Percentiles rank a stretch among this genome's conserved stretches.
phyloP scores from a whole-genome alignment of 2,888 invertebrate species.

The Sycophila texana region DNA sequence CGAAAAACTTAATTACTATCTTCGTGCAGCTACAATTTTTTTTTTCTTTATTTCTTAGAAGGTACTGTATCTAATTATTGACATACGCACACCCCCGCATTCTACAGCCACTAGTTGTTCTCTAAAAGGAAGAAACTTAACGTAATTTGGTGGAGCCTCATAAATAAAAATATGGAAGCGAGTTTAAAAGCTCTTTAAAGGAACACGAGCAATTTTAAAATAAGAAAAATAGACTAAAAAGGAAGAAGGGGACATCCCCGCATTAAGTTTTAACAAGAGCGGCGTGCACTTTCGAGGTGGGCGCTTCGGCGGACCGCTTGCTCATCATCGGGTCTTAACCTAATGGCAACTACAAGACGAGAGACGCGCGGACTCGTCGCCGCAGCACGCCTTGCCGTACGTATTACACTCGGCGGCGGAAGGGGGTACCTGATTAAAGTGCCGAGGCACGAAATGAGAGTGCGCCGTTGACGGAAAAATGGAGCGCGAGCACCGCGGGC shows the following conservation, averaged over 20 bases:
- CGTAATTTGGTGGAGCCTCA: too few species aligned
- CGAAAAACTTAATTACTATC: too few species aligned
- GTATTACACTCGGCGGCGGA: background rate
- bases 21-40: too few species aligned
- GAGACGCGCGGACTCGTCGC: background rate
- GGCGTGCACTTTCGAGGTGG: background rate
- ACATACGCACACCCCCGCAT: background rate
- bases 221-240: background rate
- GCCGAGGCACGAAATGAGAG: conserved; percentile 46
- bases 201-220: conserved; percentile 13
- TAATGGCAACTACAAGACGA: conserved; percentile 33
- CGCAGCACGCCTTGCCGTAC: background rate
- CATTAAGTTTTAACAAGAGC: conserved; percentile 35
- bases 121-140: too few species aligned
- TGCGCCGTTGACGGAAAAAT: conserved; percentile 51
- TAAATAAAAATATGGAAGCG: conserved; percentile 3
- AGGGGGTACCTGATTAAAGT: conserved; percentile 42
- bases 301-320: background rate
- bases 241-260: background rate
- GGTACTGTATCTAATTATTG: background rate
- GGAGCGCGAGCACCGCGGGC: conserved; percentile 13
- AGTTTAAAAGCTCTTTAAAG: background rate
- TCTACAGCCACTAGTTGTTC: too few species aligned
- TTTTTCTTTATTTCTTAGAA: background rate
- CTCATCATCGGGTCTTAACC: conserved; percentile 37